Base-by-base conservation (phyloP, 2,797 vertebrate species). In the Spinus pinus region DNA sequence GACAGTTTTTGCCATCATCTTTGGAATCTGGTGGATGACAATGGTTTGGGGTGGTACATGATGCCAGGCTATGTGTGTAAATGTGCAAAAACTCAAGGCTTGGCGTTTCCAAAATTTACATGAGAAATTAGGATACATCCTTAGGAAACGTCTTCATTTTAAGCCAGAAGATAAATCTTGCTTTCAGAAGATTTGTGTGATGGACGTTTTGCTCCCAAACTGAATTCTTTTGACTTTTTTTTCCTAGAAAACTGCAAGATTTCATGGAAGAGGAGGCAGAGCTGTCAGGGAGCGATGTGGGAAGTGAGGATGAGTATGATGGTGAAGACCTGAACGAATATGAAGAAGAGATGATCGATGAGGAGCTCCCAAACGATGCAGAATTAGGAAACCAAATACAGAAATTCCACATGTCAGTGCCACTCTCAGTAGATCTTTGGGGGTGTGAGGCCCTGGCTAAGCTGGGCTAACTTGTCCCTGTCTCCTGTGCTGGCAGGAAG, bases 201-300 rank as follows among this genome's bases (percentile, higher is more conserved):
- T 65, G 33, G 1, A 33, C 47, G 6, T 10, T 73, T 10, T 1
- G 41, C 35, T 67, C 27, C 72, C 25, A 44, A 61, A 56, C n/a
- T 31, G 33, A 81, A n/a, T 7, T 37, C 41, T 57, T n/a, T 22
- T 17, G 9, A 19, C 6, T 1, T 33, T n/a, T n/a, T 46, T 65
- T 47, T 47, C 27, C 2, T 51, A 99, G 99, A 91, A 98, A 94
- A 27, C 28, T 99, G 90, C 95, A 97, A 13, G 98, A 99, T 91
- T 99, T 99, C 95, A 93, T 99, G 98, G 99, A 99, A 23, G 98
- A 99, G 0, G 99, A 99, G 95, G 99, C 99, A 1, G 99, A 99
- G 97, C 98, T 99, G 19, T 99, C 99, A 0, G 99, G 99, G 54
- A 99, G 99, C 6, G 99, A 99, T 1, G 23, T 97, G 27, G 99